Evolutionary conservation across 2,113 vertebrate species (phyloP), one percentile per base, ranked within the genome.

Genomic region (Melospiza georgiana): DNA sequence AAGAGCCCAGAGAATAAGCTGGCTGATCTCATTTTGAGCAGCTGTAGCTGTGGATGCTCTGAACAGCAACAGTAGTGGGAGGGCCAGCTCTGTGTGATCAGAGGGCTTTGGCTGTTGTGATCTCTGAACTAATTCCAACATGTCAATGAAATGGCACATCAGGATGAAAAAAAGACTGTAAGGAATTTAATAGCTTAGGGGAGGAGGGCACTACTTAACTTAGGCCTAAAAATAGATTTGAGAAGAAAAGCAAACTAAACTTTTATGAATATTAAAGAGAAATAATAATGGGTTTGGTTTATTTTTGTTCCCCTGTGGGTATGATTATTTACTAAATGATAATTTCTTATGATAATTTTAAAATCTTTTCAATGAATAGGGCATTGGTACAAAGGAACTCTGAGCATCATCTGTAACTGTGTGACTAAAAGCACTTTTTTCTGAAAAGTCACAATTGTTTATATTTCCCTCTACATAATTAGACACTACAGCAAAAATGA

Each of bases 91-190:
- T 81, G 33, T 80, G 72, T 83, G 86, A 94, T 94, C 83, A 94
- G 84, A 91, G 84, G 68, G 57, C 35, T 90, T 77, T 77, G 72
- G 72, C 83, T 93, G 35, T 75, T 78, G 48, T 59, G 78, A 90
- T 91, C 62, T 63, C 93, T 87, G 66, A 91, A 79, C 87, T 78
- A 68, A 95, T 95, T 95, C 78, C 73, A 94, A 65, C 68, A 79
- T n/a, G 71, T 30, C 89, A 75, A n/a, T 37, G 78, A 91, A 91
- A 72, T 49, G 59, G 54, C 83, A 65, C 49, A 79, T 81, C 46
- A 78, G 46, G 61, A 65, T 2, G 27, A 55, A 85, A 79, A 81
- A 87, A 51, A 73, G 52, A 41, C 57, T 82, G 15, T 19, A 69
- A 74, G 27, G 76, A 89, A 52, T 95, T 93, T 55, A 81, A 89